phyloP scores from a whole-genome alignment of 1,140 invertebrate species.

The Oncopodura yosiiana region DNA sequence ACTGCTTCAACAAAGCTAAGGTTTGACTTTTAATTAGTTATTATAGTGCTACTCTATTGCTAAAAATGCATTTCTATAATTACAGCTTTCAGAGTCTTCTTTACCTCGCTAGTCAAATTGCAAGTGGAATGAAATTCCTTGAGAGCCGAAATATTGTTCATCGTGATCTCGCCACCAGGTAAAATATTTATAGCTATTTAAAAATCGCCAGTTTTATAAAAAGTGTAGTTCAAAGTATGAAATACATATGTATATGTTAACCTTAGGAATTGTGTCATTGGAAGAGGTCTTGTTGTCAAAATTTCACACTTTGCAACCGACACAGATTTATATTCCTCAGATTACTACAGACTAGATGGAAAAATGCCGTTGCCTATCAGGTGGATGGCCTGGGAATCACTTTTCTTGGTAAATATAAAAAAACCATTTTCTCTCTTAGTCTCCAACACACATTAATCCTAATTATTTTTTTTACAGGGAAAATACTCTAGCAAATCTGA shows the following conservation, averaged over 20 bases:
- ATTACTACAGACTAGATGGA: slow-evolving; percentile 75
- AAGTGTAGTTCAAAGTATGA: too few relatives aligned
- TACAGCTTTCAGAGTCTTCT: slow-evolving; percentile 64
- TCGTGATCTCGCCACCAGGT: slow-evolving; percentile 66
- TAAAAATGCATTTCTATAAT: slow-evolving; percentile 1
- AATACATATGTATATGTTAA: too few relatives aligned
- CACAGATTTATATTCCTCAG: slow-evolving; percentile 69
- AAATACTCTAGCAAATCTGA: slow-evolving; percentile 64
- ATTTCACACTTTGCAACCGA: slow-evolving; percentile 86
- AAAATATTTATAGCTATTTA: background rate
- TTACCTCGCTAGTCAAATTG: slow-evolving; percentile 72
- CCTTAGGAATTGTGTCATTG: slow-evolving; percentile 73
- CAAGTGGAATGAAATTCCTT: slow-evolving; percentile 75
- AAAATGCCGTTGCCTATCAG: slow-evolving; percentile 67
- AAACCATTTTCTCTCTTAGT: background rate
- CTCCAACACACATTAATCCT: background rate
- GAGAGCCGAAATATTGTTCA: slow-evolving; percentile 72
- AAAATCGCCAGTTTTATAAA: background rate
- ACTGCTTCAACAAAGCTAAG: slow-evolving; percentile 30
- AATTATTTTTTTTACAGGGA: slow-evolving; percentile 35
- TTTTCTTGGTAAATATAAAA: slow-evolving; percentile 56
- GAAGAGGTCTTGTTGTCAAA: slow-evolving; percentile 73
- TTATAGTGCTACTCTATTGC: background rate
- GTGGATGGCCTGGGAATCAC: slow-evolving; percentile 71
- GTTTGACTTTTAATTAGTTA: slow-evolving; percentile 4